Conservation (phyloP, 1,140 invertebrate genomes). For the Penaeus vannamei region DNA sequence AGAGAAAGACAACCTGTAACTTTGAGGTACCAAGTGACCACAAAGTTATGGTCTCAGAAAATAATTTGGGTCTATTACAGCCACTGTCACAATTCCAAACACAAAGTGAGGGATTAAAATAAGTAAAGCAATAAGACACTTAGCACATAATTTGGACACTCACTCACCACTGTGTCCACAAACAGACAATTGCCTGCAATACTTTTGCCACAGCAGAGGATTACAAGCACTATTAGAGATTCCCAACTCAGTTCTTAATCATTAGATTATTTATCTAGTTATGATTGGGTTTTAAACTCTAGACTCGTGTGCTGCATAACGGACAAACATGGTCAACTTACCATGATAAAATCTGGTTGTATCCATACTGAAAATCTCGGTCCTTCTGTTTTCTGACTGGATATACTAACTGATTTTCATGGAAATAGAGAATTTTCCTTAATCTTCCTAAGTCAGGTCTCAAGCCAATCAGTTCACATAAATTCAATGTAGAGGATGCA, state of each 20-base stretch:
- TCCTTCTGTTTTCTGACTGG: constrained; percentile 79
- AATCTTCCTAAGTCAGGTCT: constrained; percentile 77
- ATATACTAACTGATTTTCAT: constrained; percentile 85
- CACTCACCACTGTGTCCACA: no score
- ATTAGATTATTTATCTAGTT: background rate
- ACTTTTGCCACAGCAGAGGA: no score
- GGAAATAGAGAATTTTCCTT: constrained; percentile 83
- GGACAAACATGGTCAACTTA: constrained; percentile 69
- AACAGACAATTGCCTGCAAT: no score
- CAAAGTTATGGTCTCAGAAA: no score
- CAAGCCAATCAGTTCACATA: constrained; percentile 81
- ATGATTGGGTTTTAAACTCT: no score
- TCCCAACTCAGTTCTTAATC: background rate
- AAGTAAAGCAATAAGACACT: no score
- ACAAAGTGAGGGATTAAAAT: no score
- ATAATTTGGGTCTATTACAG: no score
- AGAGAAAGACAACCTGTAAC: background rate
- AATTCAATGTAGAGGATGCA: constrained; percentile 81
- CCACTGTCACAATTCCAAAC: no score
- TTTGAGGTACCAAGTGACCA: background rate
- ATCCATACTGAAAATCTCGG: constrained; percentile 84
- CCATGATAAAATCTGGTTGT: constrained; percentile 84
- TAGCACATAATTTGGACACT: no score
- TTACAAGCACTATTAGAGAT: no score
- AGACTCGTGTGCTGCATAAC: no score